Percentiles rank a stretch among this genome's conserved stretches.
phyloP scores from a whole-genome alignment of 2,888 invertebrate species.

The Aproaerema taeniolella region DNA sequence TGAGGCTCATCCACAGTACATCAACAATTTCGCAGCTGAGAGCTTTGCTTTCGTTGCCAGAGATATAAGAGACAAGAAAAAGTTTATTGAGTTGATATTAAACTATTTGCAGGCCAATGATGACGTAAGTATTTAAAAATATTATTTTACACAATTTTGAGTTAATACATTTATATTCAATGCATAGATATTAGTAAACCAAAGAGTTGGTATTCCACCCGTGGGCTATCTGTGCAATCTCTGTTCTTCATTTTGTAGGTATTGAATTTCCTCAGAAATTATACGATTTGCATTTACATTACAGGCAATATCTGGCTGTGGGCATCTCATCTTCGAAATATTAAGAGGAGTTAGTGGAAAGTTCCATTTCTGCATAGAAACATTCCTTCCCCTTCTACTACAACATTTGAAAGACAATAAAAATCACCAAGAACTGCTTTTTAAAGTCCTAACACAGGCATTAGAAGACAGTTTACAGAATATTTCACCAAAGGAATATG shows the following conservation, averaged over 20 bases:
- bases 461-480: constrained; percentile 79
- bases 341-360: constrained; percentile 88
- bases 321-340: constrained; percentile 92
- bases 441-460: constrained; percentile 81
- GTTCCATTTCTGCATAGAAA: constrained; percentile 89
- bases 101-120: constrained; percentile 80
- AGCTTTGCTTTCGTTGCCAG: constrained; percentile 96
- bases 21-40: constrained; percentile 96
- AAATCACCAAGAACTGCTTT: constrained; percentile 73
- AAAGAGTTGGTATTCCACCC: too few species aligned
- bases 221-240: too few species aligned
- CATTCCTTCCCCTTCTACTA: constrained; percentile 82
- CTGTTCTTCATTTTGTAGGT: too few species aligned
- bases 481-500: constrained; percentile 80
- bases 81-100: constrained; percentile 84
- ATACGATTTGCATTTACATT: neutral
- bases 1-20: constrained; percentile 86
- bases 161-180: too few species aligned
- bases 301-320: constrained; percentile 87
- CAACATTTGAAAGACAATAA: constrained; percentile 74
- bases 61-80: constrained; percentile 88
- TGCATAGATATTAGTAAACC: too few species aligned
- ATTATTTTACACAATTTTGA: neutral
- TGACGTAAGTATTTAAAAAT: constrained; percentile 76
- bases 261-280: neutral